Percentiles rank a stretch among this genome's conserved stretches.
phyloP scores from a whole-genome alignment of 2,797 vertebrate genomes.

The Premnoplex brunnescens region DNA sequence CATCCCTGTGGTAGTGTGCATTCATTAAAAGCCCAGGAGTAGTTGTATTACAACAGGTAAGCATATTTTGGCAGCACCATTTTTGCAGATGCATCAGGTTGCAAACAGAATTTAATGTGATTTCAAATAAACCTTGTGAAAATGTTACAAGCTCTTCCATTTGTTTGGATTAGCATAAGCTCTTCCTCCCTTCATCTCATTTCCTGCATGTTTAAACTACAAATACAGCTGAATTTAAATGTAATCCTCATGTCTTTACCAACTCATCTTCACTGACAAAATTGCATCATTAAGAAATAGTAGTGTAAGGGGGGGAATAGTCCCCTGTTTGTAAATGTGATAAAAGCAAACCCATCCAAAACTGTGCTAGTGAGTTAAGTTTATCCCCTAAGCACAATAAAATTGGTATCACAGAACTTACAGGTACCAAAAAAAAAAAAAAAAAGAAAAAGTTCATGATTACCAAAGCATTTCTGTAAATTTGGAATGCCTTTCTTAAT shows the following conservation, averaged over 20 bases:
- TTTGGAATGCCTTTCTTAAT: neutral
- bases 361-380: neutral
- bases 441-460: neutral
- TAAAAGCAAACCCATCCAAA: neutral
- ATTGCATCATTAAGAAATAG: constrained; percentile 37
- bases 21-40: neutral
- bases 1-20: neutral
- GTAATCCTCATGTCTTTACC: constrained; percentile 48
- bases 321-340: neutral
- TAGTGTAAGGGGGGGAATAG: neutral
- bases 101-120: constrained; percentile 18
- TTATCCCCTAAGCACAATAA: neutral
- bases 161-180: constrained; percentile 59
- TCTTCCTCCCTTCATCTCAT: constrained; percentile 48
- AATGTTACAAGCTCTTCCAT: neutral
- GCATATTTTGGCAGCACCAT: neutral
- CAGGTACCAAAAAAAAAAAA: neutral
- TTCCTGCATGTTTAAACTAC: constrained; percentile 43
- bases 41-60: neutral
- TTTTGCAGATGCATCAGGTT: constrained; percentile 8
- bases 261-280: constrained; percentile 50
- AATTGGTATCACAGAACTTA: neutral
- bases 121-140: constrained; percentile 39
- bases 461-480: neutral
- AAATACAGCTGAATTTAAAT: constrained; percentile 47